These are phyloP conservation scores for Delia radicum DNA, from an alignment of 1,140 invertebrate species.

Conservation along the genomic window DNA sequence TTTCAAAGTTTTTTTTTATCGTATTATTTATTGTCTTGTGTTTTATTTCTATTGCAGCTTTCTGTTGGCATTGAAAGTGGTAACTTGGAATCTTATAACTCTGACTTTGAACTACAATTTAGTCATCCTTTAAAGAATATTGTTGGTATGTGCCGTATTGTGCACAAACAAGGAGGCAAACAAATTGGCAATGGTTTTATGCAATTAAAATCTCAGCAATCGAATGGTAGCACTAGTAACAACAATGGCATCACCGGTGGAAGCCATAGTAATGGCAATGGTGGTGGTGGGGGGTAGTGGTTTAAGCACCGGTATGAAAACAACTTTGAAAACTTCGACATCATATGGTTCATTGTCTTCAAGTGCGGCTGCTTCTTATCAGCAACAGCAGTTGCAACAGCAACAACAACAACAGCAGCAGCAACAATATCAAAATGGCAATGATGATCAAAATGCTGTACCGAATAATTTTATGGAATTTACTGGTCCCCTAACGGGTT, in stretches of 20 bases:
- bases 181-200: slow-evolving; percentile 49
- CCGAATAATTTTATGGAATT: slow-evolving; percentile 54
- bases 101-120: slow-evolving; percentile 65
- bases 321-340: slow-evolving; percentile 48
- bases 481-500: slow-evolving; percentile 49
- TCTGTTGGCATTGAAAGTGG: slow-evolving; percentile 66
- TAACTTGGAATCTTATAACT: slow-evolving; percentile 63
- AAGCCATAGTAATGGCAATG: slow-evolving; percentile 20
- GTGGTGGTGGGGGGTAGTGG: background rate
- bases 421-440: slow-evolving; percentile 31
- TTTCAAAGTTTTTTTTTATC: background rate
- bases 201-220: slow-evolving; percentile 39
- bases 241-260: slow-evolving; percentile 7
- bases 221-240: slow-evolving; percentile 6
- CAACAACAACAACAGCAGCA: slow-evolving; percentile 29
- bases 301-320: slow-evolving; percentile 34
- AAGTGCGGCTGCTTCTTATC: slow-evolving; percentile 41
- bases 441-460: slow-evolving; percentile 34
- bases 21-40: background rate
- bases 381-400: slow-evolving; percentile 27
- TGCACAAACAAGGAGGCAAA: slow-evolving; percentile 45
- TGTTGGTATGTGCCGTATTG: slow-evolving; percentile 56
- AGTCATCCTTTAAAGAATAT: slow-evolving; percentile 64
- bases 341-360: slow-evolving; percentile 48
- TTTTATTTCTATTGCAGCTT: slow-evolving; percentile 58